Percentiles rank a stretch among this genome's conserved stretches.
Evolutionary conservation across 1,140 invertebrate genomes (phyloP).

Genomic region (Papilio machaon): DNA sequence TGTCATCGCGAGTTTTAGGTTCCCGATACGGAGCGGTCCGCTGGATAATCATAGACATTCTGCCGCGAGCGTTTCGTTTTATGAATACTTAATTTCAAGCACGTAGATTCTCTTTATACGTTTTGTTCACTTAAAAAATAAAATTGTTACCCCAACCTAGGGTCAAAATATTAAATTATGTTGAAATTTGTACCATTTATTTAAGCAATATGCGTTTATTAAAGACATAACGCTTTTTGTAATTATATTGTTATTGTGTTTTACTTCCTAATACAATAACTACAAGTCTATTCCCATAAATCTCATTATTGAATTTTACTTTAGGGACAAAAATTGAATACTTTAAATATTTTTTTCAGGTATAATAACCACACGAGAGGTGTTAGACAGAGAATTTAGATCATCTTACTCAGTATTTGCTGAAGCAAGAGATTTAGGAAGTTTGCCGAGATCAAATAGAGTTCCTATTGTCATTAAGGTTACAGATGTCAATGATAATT

Average conservation of each 20-base stretch:
- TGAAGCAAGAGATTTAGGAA: constrained; percentile 93
- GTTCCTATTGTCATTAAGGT: constrained; percentile 89
- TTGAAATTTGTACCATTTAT: neutral
- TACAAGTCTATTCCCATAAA: too few species aligned
- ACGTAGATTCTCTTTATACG: constrained; percentile 52
- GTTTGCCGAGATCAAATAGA: constrained; percentile 87
- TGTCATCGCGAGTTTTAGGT: constrained; percentile 64
- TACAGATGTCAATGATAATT: constrained; percentile 95
- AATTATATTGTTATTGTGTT: too few species aligned
- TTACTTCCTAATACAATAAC: too few species aligned
- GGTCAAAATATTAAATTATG: neutral
- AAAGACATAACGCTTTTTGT: too few species aligned
- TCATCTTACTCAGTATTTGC: constrained; percentile 91
- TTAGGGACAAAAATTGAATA: neutral
- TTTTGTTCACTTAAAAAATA: constrained; percentile 36
- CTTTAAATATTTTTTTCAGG: constrained; percentile 83
- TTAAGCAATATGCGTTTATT: too few species aligned
- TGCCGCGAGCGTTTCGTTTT: constrained; percentile 68
- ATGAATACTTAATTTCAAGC: constrained; percentile 71
- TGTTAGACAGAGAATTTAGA: constrained; percentile 92
- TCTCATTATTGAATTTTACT: neutral
- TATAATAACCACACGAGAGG: constrained; percentile 90
- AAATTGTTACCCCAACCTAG: neutral
- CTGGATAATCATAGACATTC: constrained; percentile 75
- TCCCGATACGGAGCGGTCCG: constrained; percentile 60